Percentiles rank a stretch among this genome's conserved stretches.
phyloP scores from a whole-genome alignment of 2,797 vertebrate genomes.

The Pristis pectinata region DNA sequence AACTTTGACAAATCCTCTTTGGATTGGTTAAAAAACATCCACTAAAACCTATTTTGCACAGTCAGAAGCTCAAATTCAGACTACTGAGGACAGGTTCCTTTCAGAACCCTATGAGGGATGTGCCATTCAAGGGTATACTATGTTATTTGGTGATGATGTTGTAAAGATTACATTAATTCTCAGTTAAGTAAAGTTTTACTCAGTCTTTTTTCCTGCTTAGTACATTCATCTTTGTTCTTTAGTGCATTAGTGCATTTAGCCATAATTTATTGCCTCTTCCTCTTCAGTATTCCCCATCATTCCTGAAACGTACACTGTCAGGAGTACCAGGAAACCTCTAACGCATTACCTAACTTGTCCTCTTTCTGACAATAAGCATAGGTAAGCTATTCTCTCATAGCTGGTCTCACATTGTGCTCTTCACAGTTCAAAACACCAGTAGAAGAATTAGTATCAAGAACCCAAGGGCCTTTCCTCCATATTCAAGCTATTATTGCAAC shows the following conservation, averaged over 20 bases:
- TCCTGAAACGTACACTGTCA: neutral
- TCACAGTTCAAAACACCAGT: too few species aligned
- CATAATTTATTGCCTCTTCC: neutral
- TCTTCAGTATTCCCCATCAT: neutral
- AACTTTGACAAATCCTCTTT: neutral
- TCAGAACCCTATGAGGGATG: neutral
- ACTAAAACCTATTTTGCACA: neutral
- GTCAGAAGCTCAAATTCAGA: neutral
- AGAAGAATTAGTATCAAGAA: too few species aligned
- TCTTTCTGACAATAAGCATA: neutral
- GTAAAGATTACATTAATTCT: neutral
- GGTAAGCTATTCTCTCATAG: neutral
- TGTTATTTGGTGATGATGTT: neutral
- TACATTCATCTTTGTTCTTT: neutral
- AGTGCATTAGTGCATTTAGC: neutral
- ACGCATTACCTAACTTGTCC: neutral
- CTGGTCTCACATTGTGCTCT: neutral
- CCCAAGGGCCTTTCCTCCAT: neutral
- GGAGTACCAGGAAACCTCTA: neutral
- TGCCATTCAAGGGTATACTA: neutral
- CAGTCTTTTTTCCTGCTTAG: neutral
- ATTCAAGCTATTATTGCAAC: neutral
- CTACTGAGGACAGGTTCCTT: neutral
- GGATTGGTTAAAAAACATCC: neutral
- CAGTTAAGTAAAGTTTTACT: neutral